Conservation (phyloP, 2,888 invertebrate genomes). For the Folsomia manolachei region DNA sequence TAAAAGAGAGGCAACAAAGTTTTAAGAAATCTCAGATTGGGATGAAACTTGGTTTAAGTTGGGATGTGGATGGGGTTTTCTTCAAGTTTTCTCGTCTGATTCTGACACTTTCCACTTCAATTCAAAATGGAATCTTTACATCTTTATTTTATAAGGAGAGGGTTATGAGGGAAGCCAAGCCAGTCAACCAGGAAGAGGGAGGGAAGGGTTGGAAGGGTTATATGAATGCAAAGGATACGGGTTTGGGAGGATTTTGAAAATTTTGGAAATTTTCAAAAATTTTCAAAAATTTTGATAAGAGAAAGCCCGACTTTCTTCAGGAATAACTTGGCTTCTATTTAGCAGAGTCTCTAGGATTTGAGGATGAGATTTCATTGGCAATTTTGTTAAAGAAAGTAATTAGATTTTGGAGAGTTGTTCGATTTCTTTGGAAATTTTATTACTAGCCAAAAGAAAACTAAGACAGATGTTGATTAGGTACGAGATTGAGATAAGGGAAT, state of each 20-base stretch:
- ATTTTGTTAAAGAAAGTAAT: background rate
- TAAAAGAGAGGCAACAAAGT: background rate
- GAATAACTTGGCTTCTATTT: too few relatives aligned
- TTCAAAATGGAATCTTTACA: background rate
- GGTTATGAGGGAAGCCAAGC: background rate
- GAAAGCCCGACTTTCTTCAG: background rate
- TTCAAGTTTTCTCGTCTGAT: background rate
- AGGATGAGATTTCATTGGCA: too few relatives aligned
- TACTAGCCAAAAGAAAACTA: too few relatives aligned
- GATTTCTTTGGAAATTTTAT: too few relatives aligned
- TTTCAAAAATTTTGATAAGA: background rate
- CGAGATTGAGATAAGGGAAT: too few relatives aligned
- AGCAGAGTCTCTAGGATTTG: background rate
- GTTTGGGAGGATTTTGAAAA: background rate
- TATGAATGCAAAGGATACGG: too few relatives aligned
- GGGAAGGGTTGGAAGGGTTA: too few relatives aligned
- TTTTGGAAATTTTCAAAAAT: background rate
- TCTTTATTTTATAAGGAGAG: background rate
- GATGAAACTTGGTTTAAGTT: background rate
- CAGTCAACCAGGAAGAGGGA: background rate
- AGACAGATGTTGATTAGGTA: too few relatives aligned
- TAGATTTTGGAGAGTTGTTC: slow-evolving; percentile 1
- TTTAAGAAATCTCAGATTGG: background rate
- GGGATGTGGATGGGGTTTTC: background rate
- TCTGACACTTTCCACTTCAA: slow-evolving; percentile 3